A percentile compares a stretch with the other conserved stretches of the same genome.
These are phyloP conservation scores for Crepidodera aurea DNA, from an alignment of 2,888 invertebrate genomes.

Conservation along the genomic window DNA sequence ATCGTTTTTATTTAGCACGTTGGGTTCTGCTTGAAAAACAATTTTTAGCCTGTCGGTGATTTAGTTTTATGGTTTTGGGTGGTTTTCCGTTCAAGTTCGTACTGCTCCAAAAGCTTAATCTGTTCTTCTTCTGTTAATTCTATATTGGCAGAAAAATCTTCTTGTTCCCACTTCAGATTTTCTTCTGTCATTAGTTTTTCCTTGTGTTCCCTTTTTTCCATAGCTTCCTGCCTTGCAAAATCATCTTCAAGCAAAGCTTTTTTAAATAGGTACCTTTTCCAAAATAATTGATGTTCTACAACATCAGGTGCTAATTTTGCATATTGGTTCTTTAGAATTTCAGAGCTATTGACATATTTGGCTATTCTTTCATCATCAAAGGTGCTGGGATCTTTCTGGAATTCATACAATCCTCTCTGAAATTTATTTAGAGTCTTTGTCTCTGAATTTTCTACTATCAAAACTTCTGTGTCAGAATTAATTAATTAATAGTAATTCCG, in stretches of 20 bases:
- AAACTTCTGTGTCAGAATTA: conserved; percentile 75
- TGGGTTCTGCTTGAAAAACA: conserved; percentile 39
- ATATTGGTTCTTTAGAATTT: conserved; percentile 61
- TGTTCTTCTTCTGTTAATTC: conserved; percentile 78
- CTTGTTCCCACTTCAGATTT: conserved; percentile 63
- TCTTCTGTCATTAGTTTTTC: conserved; percentile 62
- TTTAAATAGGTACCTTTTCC: conserved; percentile 86
- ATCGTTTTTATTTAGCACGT: conserved; percentile 50
- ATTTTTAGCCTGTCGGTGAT: conserved; percentile 40
- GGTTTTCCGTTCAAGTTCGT: conserved; percentile 69
- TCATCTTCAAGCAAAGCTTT: conserved; percentile 80
- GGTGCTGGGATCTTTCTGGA: conserved; percentile 77
- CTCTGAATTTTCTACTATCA: conserved; percentile 71
- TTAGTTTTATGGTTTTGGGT: conserved; percentile 39
- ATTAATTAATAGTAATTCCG: too few relatives aligned
- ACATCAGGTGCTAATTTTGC: conserved; percentile 73
- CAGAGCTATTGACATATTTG: conserved; percentile 68
- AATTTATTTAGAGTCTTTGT: conserved; percentile 70
- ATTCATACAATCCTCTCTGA: conserved; percentile 72
- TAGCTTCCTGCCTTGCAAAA: conserved; percentile 72
- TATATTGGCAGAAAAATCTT: conserved; percentile 71
- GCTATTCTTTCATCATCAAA: conserved; percentile 71
- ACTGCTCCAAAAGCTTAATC: conserved; percentile 71
- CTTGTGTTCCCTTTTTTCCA: conserved; percentile 63
- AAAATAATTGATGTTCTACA: conserved; percentile 78